phyloP scores from a whole-genome alignment of 2,113 vertebrate genomes.

The Pardalotus punctatus region DNA sequence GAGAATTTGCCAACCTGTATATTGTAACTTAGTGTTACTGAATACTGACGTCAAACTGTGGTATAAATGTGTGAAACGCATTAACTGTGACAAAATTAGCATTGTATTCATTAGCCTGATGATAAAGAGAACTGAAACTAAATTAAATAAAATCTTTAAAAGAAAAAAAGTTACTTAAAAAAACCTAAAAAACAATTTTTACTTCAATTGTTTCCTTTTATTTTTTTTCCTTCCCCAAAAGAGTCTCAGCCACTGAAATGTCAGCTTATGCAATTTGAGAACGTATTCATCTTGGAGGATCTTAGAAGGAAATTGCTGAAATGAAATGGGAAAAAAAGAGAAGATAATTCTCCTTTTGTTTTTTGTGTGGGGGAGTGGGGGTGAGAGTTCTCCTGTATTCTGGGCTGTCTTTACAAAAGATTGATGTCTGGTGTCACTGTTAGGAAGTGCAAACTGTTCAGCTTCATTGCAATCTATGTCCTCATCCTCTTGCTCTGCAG shows the following conservation, averaged over 20 bases:
- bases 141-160: neutral
- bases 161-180: neutral
- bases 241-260: neutral
- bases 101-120: slow-evolving; percentile 9
- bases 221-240: neutral
- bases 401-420: slow-evolving; percentile 81
- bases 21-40: neutral
- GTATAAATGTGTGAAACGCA: neutral
- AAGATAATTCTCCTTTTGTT: slow-evolving; percentile 84
- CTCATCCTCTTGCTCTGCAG: slow-evolving; percentile 83
- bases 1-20: neutral
- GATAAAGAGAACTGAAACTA: slow-evolving; percentile 18
- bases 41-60: slow-evolving; percentile 3
- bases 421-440: slow-evolving; percentile 89
- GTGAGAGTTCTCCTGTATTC: slow-evolving; percentile 65
- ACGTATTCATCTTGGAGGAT: slow-evolving; percentile 57
- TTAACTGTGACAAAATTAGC: slow-evolving; percentile 51
- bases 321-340: slow-evolving; percentile 34
- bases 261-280: slow-evolving; percentile 42
- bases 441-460: slow-evolving; percentile 89
- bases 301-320: slow-evolving; percentile 56
- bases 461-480: slow-evolving; percentile 87
- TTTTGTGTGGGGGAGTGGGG: neutral
- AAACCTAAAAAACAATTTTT: neutral
- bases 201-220: neutral